Evolutionary conservation across 2,888 invertebrate genomes (phyloP), one percentile per base, ranked within the genome.

Genomic region (Frankliniella intonsa): DNA sequence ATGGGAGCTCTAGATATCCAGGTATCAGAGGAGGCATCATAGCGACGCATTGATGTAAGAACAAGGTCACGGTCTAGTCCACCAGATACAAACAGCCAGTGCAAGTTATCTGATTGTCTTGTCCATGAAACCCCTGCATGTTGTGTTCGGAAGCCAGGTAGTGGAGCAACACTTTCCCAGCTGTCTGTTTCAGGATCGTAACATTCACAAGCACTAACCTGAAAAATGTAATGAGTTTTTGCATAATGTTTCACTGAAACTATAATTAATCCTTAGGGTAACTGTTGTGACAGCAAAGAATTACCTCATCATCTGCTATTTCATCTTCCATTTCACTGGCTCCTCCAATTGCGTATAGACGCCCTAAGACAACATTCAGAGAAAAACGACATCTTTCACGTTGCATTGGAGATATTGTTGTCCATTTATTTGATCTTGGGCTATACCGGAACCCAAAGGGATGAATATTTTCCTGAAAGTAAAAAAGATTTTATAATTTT

Each of bases 401-500:
- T 84, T 91, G 90, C 90, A 93, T 91, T 17, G 93, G 91, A 5
- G 92, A 90, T 86, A 93, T 92, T 9, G 92, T 92, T 10, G 90
- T 89, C 94, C 94, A 94, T 84, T 90, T 90, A 85, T 92, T 90
- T 50, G 89, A 89, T 50, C 90, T 87, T 0, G 93, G 92, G 84
- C 90, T 90, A 85, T 91, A 92, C 9, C 91, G 90, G 86, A 93
- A 93, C 0, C 93, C 93, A 86, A 93, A 93, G 0, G 93, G 92
- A 88, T 93, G 93, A 82, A 93, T 91, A 85, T 92, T 91, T 87
- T 94, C 93, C 87, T 89, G 86, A 82, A 88, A 86, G 38, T 25
- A 76, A 76, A 76, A 8, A 22, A 2, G 22, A 38, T 38, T 14
- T 55, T 55, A 14, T 55, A 11, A 55, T 55, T 55, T 19, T 55